Percentiles rank a stretch among this genome's conserved stretches.
Conservation (phyloP, 2,797 vertebrate species). For the Parauchenoglanis ngamensis region DNA sequence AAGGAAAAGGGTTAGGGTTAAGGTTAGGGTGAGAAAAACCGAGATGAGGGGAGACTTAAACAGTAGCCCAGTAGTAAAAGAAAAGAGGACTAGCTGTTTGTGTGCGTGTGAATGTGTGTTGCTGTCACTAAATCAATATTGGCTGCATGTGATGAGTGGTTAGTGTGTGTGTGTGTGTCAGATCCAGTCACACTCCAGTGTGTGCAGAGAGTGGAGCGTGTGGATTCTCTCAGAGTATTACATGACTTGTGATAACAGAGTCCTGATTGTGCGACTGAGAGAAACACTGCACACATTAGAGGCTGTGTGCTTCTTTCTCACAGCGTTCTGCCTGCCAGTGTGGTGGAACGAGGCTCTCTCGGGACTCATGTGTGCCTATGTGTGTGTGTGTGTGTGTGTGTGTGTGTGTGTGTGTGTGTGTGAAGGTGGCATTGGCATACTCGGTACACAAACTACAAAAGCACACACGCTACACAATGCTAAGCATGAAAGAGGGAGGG, state of each 20-base stretch:
- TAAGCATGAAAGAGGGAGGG: slow-evolving; percentile 20
- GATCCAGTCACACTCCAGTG: slow-evolving; percentile 6
- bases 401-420: neutral
- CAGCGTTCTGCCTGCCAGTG: slow-evolving; percentile 37
- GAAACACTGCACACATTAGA: slow-evolving; percentile 31
- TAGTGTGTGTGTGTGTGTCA: slow-evolving; percentile 24
- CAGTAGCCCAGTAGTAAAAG: slow-evolving; percentile 13
- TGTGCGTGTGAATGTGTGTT: neutral
- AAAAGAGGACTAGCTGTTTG: neutral
- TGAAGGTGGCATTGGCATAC: slow-evolving; percentile 15
- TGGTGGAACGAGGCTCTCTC: slow-evolving; percentile 10
- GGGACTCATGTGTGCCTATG: slow-evolving; percentile 17
- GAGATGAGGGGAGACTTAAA: neutral
- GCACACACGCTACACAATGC: slow-evolving; percentile 20
- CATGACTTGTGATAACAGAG: slow-evolving; percentile 38
- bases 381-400: neutral
- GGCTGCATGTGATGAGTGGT: slow-evolving; percentile 12
- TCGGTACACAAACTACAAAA: slow-evolving; percentile 40
- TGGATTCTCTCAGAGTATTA: neutral
- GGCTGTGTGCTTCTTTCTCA: slow-evolving; percentile 1
- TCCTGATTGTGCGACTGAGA: slow-evolving; percentile 21
- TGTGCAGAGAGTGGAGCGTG: slow-evolving; percentile 7
- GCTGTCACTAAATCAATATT: slow-evolving; percentile 14
- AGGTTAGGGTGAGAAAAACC: too few species aligned
- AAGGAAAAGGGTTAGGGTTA: too few species aligned